Base-by-base conservation (phyloP, 2,888 invertebrate species). In the Drosophila buzzatii region DNA sequence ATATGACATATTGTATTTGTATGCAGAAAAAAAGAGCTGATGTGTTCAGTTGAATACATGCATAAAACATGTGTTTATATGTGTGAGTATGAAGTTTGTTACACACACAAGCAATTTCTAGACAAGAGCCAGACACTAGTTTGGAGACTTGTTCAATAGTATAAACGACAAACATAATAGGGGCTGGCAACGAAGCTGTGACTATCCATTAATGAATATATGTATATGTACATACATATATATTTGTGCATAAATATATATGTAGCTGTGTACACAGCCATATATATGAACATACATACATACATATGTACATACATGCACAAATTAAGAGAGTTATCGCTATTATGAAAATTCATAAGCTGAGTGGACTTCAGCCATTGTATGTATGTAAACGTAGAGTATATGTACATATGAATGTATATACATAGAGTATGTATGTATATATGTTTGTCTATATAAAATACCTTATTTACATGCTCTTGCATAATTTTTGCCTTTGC, bases 101-200 rank as follows among this genome's bases (percentile, higher is more conserved):
- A 39, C 35, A 39, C 33, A 56, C 35, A 39, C 57, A 69, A 53
- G 55, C 63, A 35, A 52, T 55, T 69, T 49, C 81, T 84, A 83
- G 84, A 84, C 80, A 52, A 72, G 66, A 61, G 76, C 63, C 78
- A 83, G 84, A 84, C 80, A 73, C 55, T 56, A 41, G 62, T 71
- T 70, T 70, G 59, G 61, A 78, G 69, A 78, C 55, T 78, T 73
- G 62, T 67, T 67, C 53, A 58, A 52, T 65, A 31, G n/a, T 58
- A 45, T 45, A 37, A 20, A 2, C 45, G 39, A 58, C 35, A 59
- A 42, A 35, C 39, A 51, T 45, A 42, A 35, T 23, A 45, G 35
- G 16, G 16, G 4, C n/a, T 65, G 45, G 23, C 49, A 57, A 66
- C 55, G 14, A 58, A 62, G 44, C 44, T 41, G 44, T 35, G 47